Percentiles rank a stretch among this genome's conserved stretches.
Evolutionary conservation across 1,140 invertebrate species (phyloP).

Genomic region (Drosophila virilis): DNA sequence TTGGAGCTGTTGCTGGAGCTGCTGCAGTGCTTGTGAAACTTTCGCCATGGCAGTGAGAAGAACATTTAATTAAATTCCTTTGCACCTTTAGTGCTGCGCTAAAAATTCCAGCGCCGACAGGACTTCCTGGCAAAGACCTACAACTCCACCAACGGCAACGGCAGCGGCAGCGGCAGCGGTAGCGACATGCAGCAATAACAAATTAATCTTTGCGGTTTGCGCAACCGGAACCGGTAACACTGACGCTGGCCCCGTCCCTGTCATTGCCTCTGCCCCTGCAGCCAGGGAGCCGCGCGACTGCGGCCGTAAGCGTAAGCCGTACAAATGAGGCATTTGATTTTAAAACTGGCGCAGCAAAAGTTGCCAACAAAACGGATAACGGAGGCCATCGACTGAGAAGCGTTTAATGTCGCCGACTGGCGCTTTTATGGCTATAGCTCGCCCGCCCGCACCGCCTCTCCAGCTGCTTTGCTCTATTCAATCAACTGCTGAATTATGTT

Average conservation of each 20-base stretch:
- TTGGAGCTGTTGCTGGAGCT: neutral
- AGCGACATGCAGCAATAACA: slow-evolving; percentile 62
- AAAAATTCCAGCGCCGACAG: slow-evolving; percentile 68
- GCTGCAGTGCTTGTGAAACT: slow-evolving; percentile 59
- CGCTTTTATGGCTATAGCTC: slow-evolving; percentile 44
- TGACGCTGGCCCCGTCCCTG: neutral
- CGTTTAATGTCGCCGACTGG: slow-evolving; percentile 63
- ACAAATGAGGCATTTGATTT: slow-evolving; percentile 78
- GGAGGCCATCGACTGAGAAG: slow-evolving; percentile 30
- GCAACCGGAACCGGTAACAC: slow-evolving; percentile 30
- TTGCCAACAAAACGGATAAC: slow-evolving; percentile 64
- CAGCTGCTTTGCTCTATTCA: slow-evolving; percentile 42
- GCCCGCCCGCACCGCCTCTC: neutral
- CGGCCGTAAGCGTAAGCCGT: slow-evolving; percentile 47
- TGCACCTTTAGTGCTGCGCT: slow-evolving; percentile 82
- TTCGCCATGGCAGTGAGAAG: slow-evolving; percentile 54
- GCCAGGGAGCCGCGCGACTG: neutral
- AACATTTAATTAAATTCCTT: slow-evolving; percentile 83
- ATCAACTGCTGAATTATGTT: slow-evolving; percentile 76
- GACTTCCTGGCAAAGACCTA: slow-evolving; percentile 35
- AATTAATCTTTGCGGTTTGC: slow-evolving; percentile 79
- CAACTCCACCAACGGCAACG: slow-evolving; percentile 20
- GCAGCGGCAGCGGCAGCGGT: neutral
- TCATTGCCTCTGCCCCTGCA: neutral
- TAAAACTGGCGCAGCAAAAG: slow-evolving; percentile 69